phyloP scores from a whole-genome alignment of 1,140 invertebrate genomes.

The Cotesia vestalis region DNA sequence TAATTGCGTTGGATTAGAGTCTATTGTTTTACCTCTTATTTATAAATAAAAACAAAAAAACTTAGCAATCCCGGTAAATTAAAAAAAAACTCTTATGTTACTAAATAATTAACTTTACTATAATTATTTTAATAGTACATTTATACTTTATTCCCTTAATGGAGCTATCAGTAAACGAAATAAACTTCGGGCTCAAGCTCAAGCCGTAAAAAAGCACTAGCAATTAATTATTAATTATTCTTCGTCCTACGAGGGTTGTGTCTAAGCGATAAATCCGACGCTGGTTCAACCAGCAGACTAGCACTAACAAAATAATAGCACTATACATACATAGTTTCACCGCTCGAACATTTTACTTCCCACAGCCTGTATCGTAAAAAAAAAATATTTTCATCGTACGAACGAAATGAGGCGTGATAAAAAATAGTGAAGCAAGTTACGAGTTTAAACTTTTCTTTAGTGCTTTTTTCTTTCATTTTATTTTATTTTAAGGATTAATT shows the following conservation, averaged over 20 bases:
- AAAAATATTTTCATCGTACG: slow-evolving; percentile 4
- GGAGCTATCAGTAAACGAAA: no score
- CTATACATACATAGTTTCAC: background rate
- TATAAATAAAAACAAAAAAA: no score
- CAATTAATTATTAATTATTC: slow-evolving; percentile 35
- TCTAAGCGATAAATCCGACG: slow-evolving; percentile 3
- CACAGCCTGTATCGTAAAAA: slow-evolving; percentile 16
- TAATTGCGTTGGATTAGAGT: no score
- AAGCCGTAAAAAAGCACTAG: slow-evolving; percentile 5
- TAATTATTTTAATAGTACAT: no score
- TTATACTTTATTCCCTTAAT: no score
- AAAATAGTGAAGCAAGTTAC: slow-evolving; percentile 11
- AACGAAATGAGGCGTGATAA: slow-evolving; percentile 17
- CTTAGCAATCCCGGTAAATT: no score
- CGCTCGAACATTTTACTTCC: background rate
- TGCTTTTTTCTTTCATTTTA: background rate
- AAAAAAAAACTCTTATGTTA: background rate
- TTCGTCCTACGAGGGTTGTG: background rate
- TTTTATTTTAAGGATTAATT: background rate
- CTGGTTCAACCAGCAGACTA: background rate
- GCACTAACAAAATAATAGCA: background rate
- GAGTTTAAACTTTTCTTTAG: background rate
- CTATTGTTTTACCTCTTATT: no score
- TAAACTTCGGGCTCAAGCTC: no score
- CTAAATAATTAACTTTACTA: background rate